Evolutionary conservation across 2,113 vertebrate species (phyloP), one percentile per base, ranked within the genome.

Genomic region (Sebastes schlegelii): DNA sequence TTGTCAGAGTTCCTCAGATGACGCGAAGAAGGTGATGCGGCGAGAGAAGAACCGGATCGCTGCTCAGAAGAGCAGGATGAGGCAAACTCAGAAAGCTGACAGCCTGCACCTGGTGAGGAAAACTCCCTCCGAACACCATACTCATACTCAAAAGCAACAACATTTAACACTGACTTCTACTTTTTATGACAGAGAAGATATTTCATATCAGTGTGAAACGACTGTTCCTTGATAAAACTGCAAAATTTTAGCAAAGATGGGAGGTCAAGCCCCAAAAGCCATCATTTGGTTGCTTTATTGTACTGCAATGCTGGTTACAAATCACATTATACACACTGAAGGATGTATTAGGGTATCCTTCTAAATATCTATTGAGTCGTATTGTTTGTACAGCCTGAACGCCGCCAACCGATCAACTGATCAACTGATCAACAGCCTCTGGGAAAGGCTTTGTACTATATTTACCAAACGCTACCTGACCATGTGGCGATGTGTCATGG

Each of bases 31-130:
- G 89, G 97, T 98, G 81, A 97, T 99, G 90, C 95, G 98, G 91
- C 93, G 98, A 60, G 98, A 99, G 90, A 99, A 99, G 94, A 99
- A 99, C 79, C 97, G 98, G 3, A 97, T 99, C 0, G 98, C 98
- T 16, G 98, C 98, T 26, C 98, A 99, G 95, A 99, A 99, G 92
- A 99, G 98, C 95, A 95, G 98, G 67, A 95, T 97, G 95, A 96
- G 97, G 81, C 98, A 99, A 92, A 99, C 98, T 0, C 97, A 97
- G 94, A 99, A 98, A 90, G 98, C 98, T 1, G 98, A 99, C 94
- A 98, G 94, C 0, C 94, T 99, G 84, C 98, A 99, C 90, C 92
- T 99, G 97, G 98, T 99, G 91, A 98, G 97, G 86, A 86, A 49
- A 54, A 34, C 5, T 60, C 64, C 65, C 54, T 86, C 19, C 70